Evolutionary conservation across 2,888 invertebrate species (phyloP), one percentile per base, ranked within the genome.

Genomic region (Theretra japonica): DNA sequence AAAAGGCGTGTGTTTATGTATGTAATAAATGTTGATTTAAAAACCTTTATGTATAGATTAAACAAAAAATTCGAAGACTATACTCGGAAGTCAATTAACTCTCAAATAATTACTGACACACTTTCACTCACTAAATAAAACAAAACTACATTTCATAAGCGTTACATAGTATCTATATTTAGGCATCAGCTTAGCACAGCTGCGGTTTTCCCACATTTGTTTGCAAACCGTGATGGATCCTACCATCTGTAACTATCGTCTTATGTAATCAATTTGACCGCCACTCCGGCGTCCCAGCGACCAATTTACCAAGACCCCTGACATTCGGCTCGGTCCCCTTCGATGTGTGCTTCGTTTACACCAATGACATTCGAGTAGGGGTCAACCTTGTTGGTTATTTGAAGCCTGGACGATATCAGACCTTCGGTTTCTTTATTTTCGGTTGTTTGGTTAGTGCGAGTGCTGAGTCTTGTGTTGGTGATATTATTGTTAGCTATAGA

Each of bases 251-350:
- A 77, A 75, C 80, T 72, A 77, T 77, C 79, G 77, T 75, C 80
- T 80, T 78, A 73, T 76, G 80, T 77, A 82, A 82, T 82, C 82
- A 82, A 82, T 82, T 82, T 75, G 75, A 77, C 77, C 79, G 78
- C 65, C 73, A 72, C 72, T 74, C 72, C 70, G 72, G 72, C 73
- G 71, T 60, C 71, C 70, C 65, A 8, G 23, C 23, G 68, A 30
- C 75, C 73, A 72, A 41, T 71, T 23, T 68, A 65, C 25, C n/a
- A 17, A 60, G 75, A 71, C 65, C 73, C 62, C 25, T 72, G 56
- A 65, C 62, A 71, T 57, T 65, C 33, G 25, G 21, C 53, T 33
- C 33, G 19, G 56, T 56, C 33, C n/a, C 33, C 17, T 56, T 56
- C 23, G 30, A 56, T 25, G 57, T 65, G 0, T 23, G 70, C 50